Conservation (phyloP, 1,140 invertebrate genomes). For the Zaprionus gabonicus region DNA sequence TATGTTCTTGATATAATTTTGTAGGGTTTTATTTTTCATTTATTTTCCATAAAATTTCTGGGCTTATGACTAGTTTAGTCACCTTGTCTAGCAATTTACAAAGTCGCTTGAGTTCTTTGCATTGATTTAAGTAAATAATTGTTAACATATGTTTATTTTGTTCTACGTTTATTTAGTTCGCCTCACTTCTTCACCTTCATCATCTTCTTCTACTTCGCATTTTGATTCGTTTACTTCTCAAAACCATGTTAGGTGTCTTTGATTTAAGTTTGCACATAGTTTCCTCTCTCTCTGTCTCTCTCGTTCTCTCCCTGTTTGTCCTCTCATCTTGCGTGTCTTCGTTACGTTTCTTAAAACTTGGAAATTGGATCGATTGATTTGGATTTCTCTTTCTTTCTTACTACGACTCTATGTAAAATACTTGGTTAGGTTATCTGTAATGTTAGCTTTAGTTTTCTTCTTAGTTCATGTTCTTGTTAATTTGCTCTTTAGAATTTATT, state of each 20-base stretch:
- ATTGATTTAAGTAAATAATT: conserved; percentile 55
- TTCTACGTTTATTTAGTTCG: conserved; percentile 62
- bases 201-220: conserved; percentile 8
- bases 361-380: conserved; percentile 56
- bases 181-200: conserved; percentile 15
- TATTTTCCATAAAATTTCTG: conserved; percentile 34
- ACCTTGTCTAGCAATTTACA: neutral
- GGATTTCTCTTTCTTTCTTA: conserved; percentile 9
- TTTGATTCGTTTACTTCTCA: conserved; percentile 53
- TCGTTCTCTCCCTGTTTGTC: conserved; percentile 24
- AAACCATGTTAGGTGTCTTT: conserved; percentile 73
- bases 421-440: conserved; percentile 61
- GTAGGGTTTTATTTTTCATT: conserved; percentile 9
- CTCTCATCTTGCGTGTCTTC: conserved; percentile 49
- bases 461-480: conserved; percentile 12
- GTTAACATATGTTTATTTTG: conserved; percentile 72
- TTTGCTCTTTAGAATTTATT: conserved; percentile 57
- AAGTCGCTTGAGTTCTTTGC: conserved; percentile 11
- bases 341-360: conserved; percentile 66
- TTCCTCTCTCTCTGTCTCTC: conserved; percentile 42
- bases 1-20: conserved; percentile 36
- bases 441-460: conserved; percentile 36
- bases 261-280: conserved; percentile 76
- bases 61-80: conserved; percentile 15
- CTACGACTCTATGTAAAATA: conserved; percentile 76